A percentile compares a stretch with the other conserved stretches of the same genome.
Evolutionary conservation across 2,113 vertebrate species (phyloP).

Genomic region (Lynx canadensis): DNA sequence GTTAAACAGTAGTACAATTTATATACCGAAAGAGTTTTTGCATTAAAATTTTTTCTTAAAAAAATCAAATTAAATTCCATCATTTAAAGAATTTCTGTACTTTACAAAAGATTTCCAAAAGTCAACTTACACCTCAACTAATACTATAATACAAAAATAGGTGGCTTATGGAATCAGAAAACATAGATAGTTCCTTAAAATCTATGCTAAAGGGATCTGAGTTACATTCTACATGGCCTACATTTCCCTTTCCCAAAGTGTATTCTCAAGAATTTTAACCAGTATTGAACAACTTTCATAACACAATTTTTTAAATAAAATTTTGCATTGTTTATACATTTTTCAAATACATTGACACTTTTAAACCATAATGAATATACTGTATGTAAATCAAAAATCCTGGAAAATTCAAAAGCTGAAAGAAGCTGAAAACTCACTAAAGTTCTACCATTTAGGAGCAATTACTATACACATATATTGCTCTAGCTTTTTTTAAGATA

Average conservation of each 20-base stretch:
- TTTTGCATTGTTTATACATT: background rate
- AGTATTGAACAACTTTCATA: background rate
- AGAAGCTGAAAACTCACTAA: background rate
- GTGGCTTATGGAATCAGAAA: background rate
- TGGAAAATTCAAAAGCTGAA: background rate
- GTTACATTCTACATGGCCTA: background rate
- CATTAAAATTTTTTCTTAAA: background rate
- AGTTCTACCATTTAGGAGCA: background rate
- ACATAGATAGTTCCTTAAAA: background rate
- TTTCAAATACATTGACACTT: background rate
- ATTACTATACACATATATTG: background rate
- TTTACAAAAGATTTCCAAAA: slow-evolving; percentile 43
- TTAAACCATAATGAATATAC: background rate
- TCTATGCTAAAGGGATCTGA: background rate
- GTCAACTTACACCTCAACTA: background rate
- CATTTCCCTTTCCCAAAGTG: background rate
- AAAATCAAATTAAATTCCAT: background rate
- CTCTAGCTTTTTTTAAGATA: background rate
- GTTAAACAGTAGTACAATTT: background rate
- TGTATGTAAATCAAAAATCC: background rate
- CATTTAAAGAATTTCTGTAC: background rate
- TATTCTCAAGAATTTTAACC: background rate
- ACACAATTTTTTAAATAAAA: background rate
- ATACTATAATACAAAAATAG: background rate
- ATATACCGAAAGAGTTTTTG: background rate